These are phyloP conservation scores for Euleptes europaea DNA, from an alignment of 2,113 vertebrate species.

Conservation along the genomic window DNA sequence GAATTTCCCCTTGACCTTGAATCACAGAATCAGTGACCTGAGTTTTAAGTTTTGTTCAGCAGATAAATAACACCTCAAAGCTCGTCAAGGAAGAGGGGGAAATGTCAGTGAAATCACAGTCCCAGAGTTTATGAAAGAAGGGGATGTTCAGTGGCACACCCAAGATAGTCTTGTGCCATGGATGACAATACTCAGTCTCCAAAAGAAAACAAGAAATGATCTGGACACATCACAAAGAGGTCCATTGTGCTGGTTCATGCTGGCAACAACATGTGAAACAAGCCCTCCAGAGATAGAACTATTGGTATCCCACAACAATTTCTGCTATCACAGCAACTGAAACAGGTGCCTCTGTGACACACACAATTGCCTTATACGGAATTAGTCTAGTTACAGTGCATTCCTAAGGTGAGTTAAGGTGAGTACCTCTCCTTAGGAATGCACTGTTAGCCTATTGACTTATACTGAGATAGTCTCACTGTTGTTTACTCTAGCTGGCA, in stretches of 20 bases:
- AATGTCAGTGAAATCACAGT: background rate
- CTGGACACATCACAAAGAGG: background rate
- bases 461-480: too few species aligned
- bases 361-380: too few species aligned
- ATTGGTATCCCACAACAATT: background rate
- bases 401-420: too few species aligned
- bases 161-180: background rate
- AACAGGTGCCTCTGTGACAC: background rate
- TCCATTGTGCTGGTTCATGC: background rate
- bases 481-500: too few species aligned
- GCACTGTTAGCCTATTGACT: too few species aligned
- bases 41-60: background rate
- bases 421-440: too few species aligned
- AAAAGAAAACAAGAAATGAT: background rate
- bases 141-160: background rate
- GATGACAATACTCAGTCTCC: background rate
- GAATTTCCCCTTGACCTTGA: accelerated
- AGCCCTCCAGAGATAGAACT: background rate
- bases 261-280: background rate
- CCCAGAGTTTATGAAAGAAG: background rate
- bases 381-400: too few species aligned
- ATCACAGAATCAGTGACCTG: constrained; percentile 5
- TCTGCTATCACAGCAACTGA: background rate
- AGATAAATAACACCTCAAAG: background rate
- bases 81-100: background rate